phyloP scores from a whole-genome alignment of 2,888 invertebrate species.

The Mamestra brassicae region DNA sequence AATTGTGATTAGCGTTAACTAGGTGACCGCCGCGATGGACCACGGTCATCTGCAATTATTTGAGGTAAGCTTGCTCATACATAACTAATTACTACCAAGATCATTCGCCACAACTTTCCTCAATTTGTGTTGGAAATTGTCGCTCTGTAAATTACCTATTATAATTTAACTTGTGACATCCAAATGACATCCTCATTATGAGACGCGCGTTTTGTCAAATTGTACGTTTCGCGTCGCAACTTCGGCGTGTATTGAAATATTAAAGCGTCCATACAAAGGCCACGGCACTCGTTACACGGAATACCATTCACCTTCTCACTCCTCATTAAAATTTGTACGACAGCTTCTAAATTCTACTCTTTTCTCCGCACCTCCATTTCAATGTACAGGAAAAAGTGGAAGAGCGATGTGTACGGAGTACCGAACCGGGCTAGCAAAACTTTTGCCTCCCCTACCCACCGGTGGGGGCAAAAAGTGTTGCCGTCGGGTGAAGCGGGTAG shows the following conservation, averaged over 20 bases:
- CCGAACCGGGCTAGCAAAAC: conserved; percentile 88
- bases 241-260: conserved; percentile 73
- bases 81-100: conserved; percentile 26
- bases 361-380: conserved; percentile 91
- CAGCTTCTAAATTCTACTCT: conserved; percentile 91
- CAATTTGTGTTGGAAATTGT: conserved; percentile 32
- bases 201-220: conserved; percentile 67
- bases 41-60: conserved; percentile 75
- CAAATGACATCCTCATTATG: conserved; percentile 61
- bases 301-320: conserved; percentile 85
- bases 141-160: conserved; percentile 43
- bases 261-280: conserved; percentile 79
- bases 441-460: conserved; percentile 87
- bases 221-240: conserved; percentile 67
- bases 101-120: background rate
- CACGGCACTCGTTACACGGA: conserved; percentile 80
- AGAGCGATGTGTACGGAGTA: conserved; percentile 90
- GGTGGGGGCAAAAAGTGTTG: conserved; percentile 90
- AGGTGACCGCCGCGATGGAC: conserved; percentile 78
- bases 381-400: conserved; percentile 91
- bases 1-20: conserved; percentile 86
- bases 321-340: conserved; percentile 91
- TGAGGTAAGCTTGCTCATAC: conserved; percentile 34
- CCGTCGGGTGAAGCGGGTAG: conserved; percentile 87
- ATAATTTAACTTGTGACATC: conserved; percentile 44